Conservation (phyloP, 2,888 invertebrate genomes). For the Xestia xanthographa region DNA sequence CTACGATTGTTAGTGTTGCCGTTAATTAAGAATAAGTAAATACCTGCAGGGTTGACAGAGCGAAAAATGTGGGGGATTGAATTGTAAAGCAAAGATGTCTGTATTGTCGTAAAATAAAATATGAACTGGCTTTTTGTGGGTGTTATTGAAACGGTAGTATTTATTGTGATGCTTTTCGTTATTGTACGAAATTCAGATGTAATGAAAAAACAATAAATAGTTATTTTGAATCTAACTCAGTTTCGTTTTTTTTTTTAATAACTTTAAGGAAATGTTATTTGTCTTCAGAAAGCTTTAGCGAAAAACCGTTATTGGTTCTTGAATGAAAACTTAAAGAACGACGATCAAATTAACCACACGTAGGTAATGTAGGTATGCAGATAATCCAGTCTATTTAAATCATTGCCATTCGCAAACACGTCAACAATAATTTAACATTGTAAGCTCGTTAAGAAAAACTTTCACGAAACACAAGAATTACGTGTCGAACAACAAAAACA, state of each 20-base stretch:
- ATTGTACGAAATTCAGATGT: not conserved
- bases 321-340: not conserved
- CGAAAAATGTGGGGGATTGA: constrained; percentile 37
- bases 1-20: constrained; percentile 62
- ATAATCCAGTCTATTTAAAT: not conserved
- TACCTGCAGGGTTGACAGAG: constrained; percentile 50
- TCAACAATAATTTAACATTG: constrained; percentile 3
- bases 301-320: not conserved
- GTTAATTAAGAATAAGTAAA: constrained; percentile 68
- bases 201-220: not conserved
- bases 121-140: constrained; percentile 1
- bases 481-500: constrained; percentile 57
- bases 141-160: constrained; percentile 6
- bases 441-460: constrained; percentile 57
- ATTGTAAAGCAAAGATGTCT: constrained; percentile 9
- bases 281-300: not conserved
- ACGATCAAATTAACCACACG: not conserved
- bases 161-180: constrained; percentile 2
- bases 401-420: constrained; percentile 23
- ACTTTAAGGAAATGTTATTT: not conserved
- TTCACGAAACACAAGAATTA: constrained; percentile 53
- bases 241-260: not conserved
- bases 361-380: no score
- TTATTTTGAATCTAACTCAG: no score
- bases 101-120: constrained; percentile 6